Conservation (phyloP, 1,140 invertebrate genomes). For the Ladona fulva region DNA sequence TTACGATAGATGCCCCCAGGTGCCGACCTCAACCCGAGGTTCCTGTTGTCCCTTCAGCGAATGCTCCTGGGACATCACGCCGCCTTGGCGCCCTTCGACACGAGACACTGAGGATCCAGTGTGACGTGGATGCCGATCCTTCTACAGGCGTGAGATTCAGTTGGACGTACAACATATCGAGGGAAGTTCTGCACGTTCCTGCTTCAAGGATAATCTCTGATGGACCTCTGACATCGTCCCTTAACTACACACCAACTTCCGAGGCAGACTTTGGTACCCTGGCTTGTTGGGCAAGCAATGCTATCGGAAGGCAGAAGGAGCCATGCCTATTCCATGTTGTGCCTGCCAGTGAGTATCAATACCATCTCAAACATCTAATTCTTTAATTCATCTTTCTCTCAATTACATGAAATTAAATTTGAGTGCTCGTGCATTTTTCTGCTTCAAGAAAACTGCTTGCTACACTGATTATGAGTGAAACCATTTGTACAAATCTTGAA, state of each 20-base stretch:
- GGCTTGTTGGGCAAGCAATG: slow-evolving; percentile 77
- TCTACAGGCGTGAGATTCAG: slow-evolving; percentile 51
- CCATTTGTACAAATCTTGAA: too few relatives aligned
- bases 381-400: too few relatives aligned
- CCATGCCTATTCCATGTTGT: slow-evolving; percentile 75
- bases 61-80: slow-evolving; percentile 28
- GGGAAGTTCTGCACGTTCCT: slow-evolving; percentile 54
- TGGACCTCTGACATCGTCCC: slow-evolving; percentile 52
- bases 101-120: slow-evolving; percentile 54
- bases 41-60: background rate
- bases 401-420: too few relatives aligned
- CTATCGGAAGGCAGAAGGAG: slow-evolving; percentile 63
- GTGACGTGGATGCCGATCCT: slow-evolving; percentile 75
- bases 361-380: background rate
- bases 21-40: background rate
- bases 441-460: too few relatives aligned
- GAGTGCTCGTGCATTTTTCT: too few relatives aligned
- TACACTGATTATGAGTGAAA: too few relatives aligned
- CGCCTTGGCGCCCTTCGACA: slow-evolving; percentile 49
- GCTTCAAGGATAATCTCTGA: slow-evolving; percentile 47
- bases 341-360: slow-evolving; percentile 59
- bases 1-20: background rate
- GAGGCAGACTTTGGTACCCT: slow-evolving; percentile 69
- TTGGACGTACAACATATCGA: slow-evolving; percentile 66
- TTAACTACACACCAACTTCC: slow-evolving; percentile 50